Conservation (phyloP, 2,797 vertebrate genomes). For the Distichodus sexfasciatus region DNA sequence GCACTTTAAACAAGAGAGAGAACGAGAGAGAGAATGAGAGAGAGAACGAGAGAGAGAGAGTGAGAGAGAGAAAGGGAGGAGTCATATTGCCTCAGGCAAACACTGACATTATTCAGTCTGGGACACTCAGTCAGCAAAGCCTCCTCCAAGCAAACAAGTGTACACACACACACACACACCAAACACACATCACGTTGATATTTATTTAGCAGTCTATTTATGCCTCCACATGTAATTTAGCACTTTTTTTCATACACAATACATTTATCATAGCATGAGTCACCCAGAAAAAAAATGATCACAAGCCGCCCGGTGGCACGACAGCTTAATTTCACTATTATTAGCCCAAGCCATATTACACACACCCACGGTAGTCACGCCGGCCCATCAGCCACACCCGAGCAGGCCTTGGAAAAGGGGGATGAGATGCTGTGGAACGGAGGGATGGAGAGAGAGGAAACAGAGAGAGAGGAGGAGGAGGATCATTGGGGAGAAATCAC, state of each 20-base stretch:
- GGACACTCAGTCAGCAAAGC: conserved; percentile 44
- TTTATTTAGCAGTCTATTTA: conserved; percentile 2
- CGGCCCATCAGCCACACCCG: background rate
- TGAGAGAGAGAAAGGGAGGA: background rate
- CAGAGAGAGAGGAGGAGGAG: conserved; percentile 4
- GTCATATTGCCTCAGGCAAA: conserved; percentile 42
- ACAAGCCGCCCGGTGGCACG: background rate
- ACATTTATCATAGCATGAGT: background rate
- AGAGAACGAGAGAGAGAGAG: background rate
- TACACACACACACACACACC: conserved; percentile 19
- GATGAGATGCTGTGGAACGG: background rate
- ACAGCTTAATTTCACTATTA: background rate
- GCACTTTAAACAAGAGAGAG: conserved; percentile 4
- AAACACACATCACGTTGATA: background rate
- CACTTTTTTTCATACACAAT: conserved; percentile 1
- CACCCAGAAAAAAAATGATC: conserved; percentile 1
- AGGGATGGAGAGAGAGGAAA: background rate
- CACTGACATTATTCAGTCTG: conserved; percentile 58
- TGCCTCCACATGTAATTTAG: background rate
- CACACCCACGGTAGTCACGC: background rate
- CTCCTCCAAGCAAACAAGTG: conserved; percentile 18
- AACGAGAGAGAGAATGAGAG: too few relatives aligned
- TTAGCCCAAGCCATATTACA: conserved; percentile 10
- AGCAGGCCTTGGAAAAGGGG: background rate
- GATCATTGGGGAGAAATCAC: conserved; percentile 16